Percentiles rank a stretch among this genome's conserved stretches.
phyloP scores from a whole-genome alignment of 2,113 vertebrate genomes.

The Plotosus lineatus region DNA sequence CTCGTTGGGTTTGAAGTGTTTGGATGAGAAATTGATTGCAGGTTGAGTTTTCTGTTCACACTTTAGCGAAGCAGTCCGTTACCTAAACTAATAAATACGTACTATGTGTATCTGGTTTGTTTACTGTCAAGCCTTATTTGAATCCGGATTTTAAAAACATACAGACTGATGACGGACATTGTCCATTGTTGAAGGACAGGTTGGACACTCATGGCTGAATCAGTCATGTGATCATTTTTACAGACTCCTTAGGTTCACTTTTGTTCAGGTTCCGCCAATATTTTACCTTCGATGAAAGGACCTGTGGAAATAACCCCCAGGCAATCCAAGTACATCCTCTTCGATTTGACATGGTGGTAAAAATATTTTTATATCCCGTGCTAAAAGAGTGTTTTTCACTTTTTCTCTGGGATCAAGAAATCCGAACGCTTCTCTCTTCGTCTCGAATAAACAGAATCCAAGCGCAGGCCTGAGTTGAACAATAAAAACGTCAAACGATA shows the following conservation, averaged over 20 bases:
- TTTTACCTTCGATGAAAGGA: neutral
- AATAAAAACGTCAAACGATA: neutral
- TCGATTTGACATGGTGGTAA: neutral
- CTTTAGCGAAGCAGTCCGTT: conserved; percentile 27
- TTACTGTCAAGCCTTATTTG: neutral
- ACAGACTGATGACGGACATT: too few relatives aligned
- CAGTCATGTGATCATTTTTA: neutral
- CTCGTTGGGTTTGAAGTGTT: conserved; percentile 33
- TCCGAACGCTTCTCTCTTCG: neutral
- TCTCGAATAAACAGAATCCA: neutral
- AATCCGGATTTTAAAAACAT: too few relatives aligned
- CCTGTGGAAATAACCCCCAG: neutral
- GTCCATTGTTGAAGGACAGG: too few relatives aligned
- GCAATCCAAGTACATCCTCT: neutral
- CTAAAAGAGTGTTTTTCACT: neutral
- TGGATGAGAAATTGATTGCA: conserved; percentile 52
- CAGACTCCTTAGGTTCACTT: neutral
- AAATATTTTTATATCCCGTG: neutral
- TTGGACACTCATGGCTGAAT: neutral
- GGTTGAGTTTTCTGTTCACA: conserved; percentile 22
- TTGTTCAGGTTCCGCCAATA: neutral
- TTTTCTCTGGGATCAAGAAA: neutral
- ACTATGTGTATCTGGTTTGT: conserved; percentile 20
- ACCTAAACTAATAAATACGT: conserved; percentile 17
- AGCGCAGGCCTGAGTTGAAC: neutral